Evolutionary conservation across 2,797 vertebrate genomes (phyloP).

Genomic region (Melanotaenia boesemani): DNA sequence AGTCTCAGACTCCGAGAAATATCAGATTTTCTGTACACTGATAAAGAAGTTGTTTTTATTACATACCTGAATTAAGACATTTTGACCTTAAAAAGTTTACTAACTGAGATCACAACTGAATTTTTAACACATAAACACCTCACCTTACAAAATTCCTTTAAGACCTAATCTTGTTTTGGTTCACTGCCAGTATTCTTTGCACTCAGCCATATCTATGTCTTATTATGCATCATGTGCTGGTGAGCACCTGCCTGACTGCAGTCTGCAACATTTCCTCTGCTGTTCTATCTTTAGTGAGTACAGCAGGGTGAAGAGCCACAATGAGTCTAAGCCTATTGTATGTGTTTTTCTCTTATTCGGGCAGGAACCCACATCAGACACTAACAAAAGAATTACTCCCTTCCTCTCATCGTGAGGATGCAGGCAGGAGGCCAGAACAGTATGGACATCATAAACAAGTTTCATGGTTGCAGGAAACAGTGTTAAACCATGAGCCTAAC

Average conservation of each 20-base stretch:
- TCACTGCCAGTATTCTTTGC: neutral
- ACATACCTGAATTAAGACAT: neutral
- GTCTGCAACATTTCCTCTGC: conserved; percentile 59
- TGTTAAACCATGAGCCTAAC: conserved; percentile 27
- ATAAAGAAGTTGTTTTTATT: neutral
- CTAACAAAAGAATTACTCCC: conserved; percentile 63
- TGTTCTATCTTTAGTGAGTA: conserved; percentile 52
- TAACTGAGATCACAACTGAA: neutral
- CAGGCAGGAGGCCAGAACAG: conserved; percentile 48
- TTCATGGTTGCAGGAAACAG: conserved; percentile 30
- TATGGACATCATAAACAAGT: neutral
- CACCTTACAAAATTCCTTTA: neutral
- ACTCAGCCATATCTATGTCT: conserved; percentile 27
- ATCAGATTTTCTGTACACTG: neutral
- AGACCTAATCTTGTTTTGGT: neutral
- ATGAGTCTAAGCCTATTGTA: conserved; percentile 42
- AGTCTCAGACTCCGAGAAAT: neutral
- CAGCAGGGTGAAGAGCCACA: conserved; percentile 17
- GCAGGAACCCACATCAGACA: conserved; percentile 58
- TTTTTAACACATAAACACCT: neutral
- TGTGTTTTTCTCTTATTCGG: neutral
- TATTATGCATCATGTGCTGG: neutral
- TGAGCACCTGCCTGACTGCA: neutral
- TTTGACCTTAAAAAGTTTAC: neutral
- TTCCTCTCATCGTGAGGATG: conserved; percentile 61